Evolutionary conservation across 2,797 vertebrate genomes (phyloP).

Genomic region (Chiroxiphia lanceolata): DNA sequence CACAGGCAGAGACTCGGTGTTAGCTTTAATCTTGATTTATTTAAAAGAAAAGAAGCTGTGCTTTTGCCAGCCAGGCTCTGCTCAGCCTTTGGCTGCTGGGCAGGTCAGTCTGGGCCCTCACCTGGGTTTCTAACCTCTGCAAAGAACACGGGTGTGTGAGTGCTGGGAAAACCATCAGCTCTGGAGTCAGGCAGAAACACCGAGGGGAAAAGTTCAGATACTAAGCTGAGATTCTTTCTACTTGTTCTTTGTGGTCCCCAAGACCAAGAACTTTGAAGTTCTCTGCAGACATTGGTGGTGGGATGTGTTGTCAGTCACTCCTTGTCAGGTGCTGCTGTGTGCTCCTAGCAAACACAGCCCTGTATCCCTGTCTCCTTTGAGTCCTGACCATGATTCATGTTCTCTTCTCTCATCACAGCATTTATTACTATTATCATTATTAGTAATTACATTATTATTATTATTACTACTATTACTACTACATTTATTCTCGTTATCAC

Average conservation of each 20-base stretch:
- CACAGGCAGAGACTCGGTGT: background rate
- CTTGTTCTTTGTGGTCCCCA: background rate
- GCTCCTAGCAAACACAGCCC: background rate
- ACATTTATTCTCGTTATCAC: background rate
- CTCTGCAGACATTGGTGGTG: background rate
- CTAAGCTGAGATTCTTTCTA: background rate
- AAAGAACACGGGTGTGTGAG: background rate
- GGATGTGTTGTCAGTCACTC: background rate
- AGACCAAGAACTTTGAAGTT: background rate
- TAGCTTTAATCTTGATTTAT: background rate
- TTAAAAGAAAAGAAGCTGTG: background rate
- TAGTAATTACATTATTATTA: too few species aligned
- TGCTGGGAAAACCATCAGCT: background rate
- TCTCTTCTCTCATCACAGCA: background rate
- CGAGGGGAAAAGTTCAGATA: background rate
- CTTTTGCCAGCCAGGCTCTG: background rate
- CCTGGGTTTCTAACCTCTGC: background rate
- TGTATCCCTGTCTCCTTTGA: rapidly evolving
- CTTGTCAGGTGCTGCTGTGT: background rate
- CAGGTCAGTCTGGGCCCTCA: background rate
- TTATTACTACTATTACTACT: background rate
- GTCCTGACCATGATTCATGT: background rate
- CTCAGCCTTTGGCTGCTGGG: background rate
- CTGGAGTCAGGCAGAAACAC: background rate
- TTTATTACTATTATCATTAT: background rate